Percentiles rank a stretch among this genome's conserved stretches.
Conservation (phyloP, 2,888 invertebrate genomes). For the Ditula angustiorana region DNA sequence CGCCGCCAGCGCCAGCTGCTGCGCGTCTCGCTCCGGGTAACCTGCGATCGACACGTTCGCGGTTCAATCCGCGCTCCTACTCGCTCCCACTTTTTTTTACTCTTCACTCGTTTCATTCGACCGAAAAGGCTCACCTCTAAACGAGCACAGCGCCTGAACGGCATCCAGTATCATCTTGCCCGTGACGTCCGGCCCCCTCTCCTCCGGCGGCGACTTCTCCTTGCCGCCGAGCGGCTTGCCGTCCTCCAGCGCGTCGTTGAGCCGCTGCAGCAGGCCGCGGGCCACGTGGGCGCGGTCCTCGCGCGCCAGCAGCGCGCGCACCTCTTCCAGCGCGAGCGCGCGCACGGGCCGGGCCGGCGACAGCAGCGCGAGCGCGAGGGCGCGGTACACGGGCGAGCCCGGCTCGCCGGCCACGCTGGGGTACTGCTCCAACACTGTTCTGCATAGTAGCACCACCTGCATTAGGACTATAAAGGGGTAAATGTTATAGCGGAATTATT, state of each 20-base stretch:
- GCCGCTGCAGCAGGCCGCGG: slow-evolving; percentile 87
- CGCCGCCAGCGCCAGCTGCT: slow-evolving; percentile 87
- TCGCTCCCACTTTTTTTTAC: no score
- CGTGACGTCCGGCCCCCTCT: slow-evolving; percentile 75
- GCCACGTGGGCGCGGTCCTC: slow-evolving; percentile 87
- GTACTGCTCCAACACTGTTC: slow-evolving; percentile 89
- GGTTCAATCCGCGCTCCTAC: no score
- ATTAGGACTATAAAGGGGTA: slow-evolving; percentile 83
- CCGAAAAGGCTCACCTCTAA: slow-evolving; percentile 60
- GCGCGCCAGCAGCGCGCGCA: slow-evolving; percentile 86
- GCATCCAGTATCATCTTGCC: slow-evolving; percentile 85
- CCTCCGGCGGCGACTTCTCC: slow-evolving; percentile 71
- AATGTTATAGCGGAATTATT: slow-evolving; percentile 49
- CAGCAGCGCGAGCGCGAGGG: slow-evolving; percentile 89
- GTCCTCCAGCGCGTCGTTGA: slow-evolving; percentile 88
- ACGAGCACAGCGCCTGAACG: slow-evolving; percentile 82
- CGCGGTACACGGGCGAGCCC: slow-evolving; percentile 88
- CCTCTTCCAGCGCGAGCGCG: slow-evolving; percentile 85
- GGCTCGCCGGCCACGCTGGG: slow-evolving; percentile 88
- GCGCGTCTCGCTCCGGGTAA: slow-evolving; percentile 80
- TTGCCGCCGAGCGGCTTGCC: slow-evolving; percentile 77
- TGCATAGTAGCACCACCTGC: slow-evolving; percentile 90
- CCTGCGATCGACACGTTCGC: slow-evolving; percentile 54
- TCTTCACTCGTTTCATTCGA: no score
- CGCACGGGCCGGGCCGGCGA: slow-evolving; percentile 87